Percentiles rank a stretch among this genome's conserved stretches.
Conservation (phyloP, 2,888 invertebrate species). For the Altica lythri region DNA sequence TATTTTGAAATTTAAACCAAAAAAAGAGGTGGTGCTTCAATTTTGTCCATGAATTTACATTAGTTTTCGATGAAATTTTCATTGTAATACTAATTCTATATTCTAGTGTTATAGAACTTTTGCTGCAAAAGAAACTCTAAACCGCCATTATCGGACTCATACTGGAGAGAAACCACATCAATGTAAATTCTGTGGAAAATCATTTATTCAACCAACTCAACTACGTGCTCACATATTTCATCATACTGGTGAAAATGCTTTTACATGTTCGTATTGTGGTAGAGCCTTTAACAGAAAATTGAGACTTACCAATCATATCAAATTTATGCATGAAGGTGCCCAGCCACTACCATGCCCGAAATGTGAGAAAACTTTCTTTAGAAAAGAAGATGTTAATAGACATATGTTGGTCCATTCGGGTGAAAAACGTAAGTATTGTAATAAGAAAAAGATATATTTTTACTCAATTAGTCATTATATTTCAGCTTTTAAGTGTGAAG, state of each 20-base stretch:
- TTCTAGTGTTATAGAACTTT: slow-evolving; percentile 81
- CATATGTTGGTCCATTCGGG: slow-evolving; percentile 65
- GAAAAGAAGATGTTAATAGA: slow-evolving; percentile 66
- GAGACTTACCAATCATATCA: slow-evolving; percentile 62
- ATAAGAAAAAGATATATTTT: not conserved
- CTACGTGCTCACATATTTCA: slow-evolving; percentile 78
- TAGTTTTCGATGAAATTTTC: too few species aligned
- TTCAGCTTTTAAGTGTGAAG: slow-evolving; percentile 52
- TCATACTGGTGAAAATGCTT: slow-evolving; percentile 72
- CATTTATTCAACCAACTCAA: slow-evolving; percentile 83
- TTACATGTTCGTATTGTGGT: slow-evolving; percentile 66
- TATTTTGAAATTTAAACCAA: too few species aligned
- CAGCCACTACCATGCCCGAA: slow-evolving; percentile 61
- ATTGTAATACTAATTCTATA: too few species aligned
- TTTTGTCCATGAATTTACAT: too few species aligned
- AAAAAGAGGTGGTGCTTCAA: too few species aligned
- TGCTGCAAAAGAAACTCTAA: slow-evolving; percentile 77
- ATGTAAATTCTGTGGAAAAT: slow-evolving; percentile 72
- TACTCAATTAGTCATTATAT: slow-evolving; percentile 16
- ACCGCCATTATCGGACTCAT: slow-evolving; percentile 58
- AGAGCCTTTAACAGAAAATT: slow-evolving; percentile 57
- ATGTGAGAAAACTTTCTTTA: slow-evolving; percentile 65
- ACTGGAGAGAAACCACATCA: slow-evolving; percentile 65
- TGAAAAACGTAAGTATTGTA: slow-evolving; percentile 60
- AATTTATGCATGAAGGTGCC: slow-evolving; percentile 65